A percentile compares a stretch with the other conserved stretches of the same genome.
phyloP scores from a whole-genome alignment of 2,113 vertebrate genomes.

The Gallinago media region DNA sequence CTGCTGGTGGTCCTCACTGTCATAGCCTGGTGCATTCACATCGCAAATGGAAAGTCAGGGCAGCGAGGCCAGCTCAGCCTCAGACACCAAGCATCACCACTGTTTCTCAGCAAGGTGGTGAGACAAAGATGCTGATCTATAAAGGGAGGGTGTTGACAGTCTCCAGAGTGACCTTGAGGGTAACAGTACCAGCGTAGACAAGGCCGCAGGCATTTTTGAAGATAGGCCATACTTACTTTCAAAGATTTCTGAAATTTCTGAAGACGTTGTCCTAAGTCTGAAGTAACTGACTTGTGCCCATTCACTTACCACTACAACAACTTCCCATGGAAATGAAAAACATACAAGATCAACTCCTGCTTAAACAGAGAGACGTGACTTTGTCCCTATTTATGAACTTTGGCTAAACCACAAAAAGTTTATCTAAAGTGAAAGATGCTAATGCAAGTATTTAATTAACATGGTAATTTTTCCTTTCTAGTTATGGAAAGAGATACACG shows the following conservation, averaged over 20 bases:
- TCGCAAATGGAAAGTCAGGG: fast-evolving
- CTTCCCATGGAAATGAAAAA: not conserved
- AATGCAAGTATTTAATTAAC: not conserved
- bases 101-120: not conserved
- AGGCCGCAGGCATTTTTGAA: not conserved
- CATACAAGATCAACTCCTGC: not conserved
- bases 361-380: not conserved
- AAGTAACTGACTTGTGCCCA: not conserved
- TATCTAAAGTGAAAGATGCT: not conserved
- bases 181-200: not conserved
- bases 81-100: fast-evolving
- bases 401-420: not conserved
- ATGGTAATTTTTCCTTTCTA: not conserved
- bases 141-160: not conserved
- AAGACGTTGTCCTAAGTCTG: not conserved
- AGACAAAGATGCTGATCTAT: not conserved
- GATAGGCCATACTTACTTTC: not conserved
- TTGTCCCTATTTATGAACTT: not conserved
- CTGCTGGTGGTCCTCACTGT: not conserved
- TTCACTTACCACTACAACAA: not conserved
- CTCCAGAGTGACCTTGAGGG: not conserved
- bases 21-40: fast-evolving
- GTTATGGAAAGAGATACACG: not conserved
- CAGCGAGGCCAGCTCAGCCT: not conserved
- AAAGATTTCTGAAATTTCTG: not conserved